A percentile compares a stretch with the other conserved stretches of the same genome.
phyloP scores from a whole-genome alignment of 2,888 invertebrate species.

The Tromatobia lineatoria region DNA sequence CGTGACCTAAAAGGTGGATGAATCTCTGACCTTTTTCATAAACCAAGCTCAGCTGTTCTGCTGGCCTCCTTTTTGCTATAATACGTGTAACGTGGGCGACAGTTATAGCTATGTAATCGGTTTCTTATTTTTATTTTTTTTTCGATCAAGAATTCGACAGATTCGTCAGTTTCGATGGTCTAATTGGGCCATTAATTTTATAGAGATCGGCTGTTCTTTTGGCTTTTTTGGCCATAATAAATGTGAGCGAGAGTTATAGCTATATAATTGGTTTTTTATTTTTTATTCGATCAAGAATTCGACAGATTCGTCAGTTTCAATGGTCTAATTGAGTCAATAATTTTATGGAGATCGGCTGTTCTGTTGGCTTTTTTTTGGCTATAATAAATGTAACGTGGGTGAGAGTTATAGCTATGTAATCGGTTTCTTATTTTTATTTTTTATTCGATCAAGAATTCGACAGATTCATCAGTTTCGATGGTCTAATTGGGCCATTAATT shows the following conservation, averaged over 20 bases:
- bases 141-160: conserved; percentile 26
- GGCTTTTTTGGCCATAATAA: no score
- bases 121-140: conserved; percentile 34
- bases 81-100: conserved; percentile 30
- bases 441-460: conserved; percentile 22
- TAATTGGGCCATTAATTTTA: conserved; percentile 20
- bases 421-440: conserved; percentile 24
- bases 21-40: conserved; percentile 81
- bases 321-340: conserved; percentile 13
- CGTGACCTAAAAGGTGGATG: conserved; percentile 82
- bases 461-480: conserved; percentile 12
- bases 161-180: conserved; percentile 4
- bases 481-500: conserved; percentile 20
- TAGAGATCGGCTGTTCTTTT: no score
- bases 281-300: conserved; percentile 15
- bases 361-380: conserved; percentile 25
- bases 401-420: conserved; percentile 32
- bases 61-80: conserved; percentile 35
- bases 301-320: conserved; percentile 25
- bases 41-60: conserved; percentile 35
- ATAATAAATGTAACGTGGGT: conserved; percentile 25
- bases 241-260: conserved; percentile 35
- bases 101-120: conserved; percentile 30
- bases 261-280: conserved; percentile 31
- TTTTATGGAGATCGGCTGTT: conserved; percentile 26